These are phyloP conservation scores for Tyria jacobaeae DNA, from an alignment of 2,888 invertebrate genomes.

Conservation along the genomic window DNA sequence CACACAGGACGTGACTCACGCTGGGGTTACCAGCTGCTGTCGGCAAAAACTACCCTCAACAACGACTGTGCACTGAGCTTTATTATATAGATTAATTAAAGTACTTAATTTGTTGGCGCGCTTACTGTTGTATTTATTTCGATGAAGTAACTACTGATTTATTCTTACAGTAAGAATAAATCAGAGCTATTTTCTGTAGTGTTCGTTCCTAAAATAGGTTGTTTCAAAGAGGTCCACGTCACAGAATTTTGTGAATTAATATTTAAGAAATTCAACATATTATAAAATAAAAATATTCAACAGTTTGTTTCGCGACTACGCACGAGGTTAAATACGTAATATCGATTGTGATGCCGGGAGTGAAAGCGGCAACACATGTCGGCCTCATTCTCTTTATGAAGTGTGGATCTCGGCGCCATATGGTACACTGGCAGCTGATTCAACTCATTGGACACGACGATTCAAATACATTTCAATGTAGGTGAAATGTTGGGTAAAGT, in stretches of 20 bases:
- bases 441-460: slow-evolving; percentile 56
- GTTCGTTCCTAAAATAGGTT: too few relatives aligned
- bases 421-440: slow-evolving; percentile 79
- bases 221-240: not conserved
- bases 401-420: slow-evolving; percentile 81
- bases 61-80: slow-evolving; percentile 53
- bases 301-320: slow-evolving; percentile 40
- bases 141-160: slow-evolving; percentile 21
- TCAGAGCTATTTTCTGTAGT: not conserved
- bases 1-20: slow-evolving; percentile 85
- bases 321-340: slow-evolving; percentile 59
- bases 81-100: slow-evolving; percentile 59
- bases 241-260: not conserved
- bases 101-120: slow-evolving; percentile 47
- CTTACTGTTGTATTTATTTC: slow-evolving; percentile 35
- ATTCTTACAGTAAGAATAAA: not conserved
- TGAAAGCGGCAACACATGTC: slow-evolving; percentile 84
- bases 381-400: slow-evolving; percentile 82
- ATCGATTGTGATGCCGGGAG: slow-evolving; percentile 79
- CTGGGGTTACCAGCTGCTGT: slow-evolving; percentile 84
- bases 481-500: slow-evolving; percentile 32
- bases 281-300: slow-evolving; percentile 27
- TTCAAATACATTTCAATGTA: slow-evolving; percentile 30
- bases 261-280: slow-evolving; percentile 28
- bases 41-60: slow-evolving; percentile 81